Conservation (phyloP, 2,888 invertebrate genomes). For the Zele albiditarsus region DNA sequence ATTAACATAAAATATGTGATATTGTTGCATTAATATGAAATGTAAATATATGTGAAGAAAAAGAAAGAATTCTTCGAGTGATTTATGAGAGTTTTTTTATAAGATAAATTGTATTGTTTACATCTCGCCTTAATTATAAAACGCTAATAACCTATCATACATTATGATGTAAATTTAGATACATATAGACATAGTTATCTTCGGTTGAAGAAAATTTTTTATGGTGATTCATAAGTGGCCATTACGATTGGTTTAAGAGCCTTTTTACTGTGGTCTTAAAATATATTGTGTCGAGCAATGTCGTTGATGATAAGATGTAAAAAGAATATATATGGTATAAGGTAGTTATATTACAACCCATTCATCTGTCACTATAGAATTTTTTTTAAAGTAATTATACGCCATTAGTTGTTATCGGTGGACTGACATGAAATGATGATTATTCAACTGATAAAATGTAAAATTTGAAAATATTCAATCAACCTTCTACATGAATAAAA, state of each 20-base stretch:
- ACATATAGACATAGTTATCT: neutral
- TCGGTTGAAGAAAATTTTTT: neutral
- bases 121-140: neutral
- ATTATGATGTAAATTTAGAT: neutral
- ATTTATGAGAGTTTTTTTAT: neutral
- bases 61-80: neutral
- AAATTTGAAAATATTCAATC: neutral
- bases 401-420: neutral
- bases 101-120: neutral
- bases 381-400: neutral
- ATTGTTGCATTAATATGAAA: slow-evolving; percentile 14
- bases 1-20: slow-evolving; percentile 17
- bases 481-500: neutral
- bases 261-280: neutral
- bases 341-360: neutral
- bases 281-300: neutral
- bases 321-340: neutral
- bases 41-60: neutral
- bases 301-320: neutral
- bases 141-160: neutral
- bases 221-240: slow-evolving; percentile 11
- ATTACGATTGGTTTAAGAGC: slow-evolving; percentile 7
- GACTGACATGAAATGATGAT: neutral
- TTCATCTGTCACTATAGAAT: neutral
- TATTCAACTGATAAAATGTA: neutral